Evolutionary conservation across 1,140 invertebrate species (phyloP), one percentile per base, ranked within the genome.

Genomic region (Drosophila kikkawai): DNA sequence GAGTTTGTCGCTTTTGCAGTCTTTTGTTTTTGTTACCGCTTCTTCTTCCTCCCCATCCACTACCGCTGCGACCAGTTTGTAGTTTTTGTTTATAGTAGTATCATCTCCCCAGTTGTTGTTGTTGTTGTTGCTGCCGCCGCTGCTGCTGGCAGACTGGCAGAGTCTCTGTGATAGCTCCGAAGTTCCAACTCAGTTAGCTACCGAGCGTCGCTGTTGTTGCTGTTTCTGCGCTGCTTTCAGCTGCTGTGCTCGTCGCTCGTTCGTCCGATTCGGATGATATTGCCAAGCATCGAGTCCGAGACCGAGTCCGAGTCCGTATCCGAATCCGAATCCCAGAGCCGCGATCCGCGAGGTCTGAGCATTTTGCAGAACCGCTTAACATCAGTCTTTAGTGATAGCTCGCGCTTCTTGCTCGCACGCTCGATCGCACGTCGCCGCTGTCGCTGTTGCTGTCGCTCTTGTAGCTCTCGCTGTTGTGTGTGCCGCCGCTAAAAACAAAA

Each of bases 341-440:
- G 50, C 32, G 32, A 55, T 19, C 51, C 51, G 51, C 34, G 80
- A 79, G 74, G 36, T 66, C 79, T 64, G 79, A 88, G 84, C 84
- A 83, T 80, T 92, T 92, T 92, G 91, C 91, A 92, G 91, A 92
- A 92, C 87, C 79, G 81, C 80, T 92, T 91, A 91, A 90, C 91
- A 92, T 92, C 91, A 91, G 91, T 92, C 91, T 92, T 92, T 92
- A 91, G 85, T 91, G 90, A 91, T 91, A 92, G 82, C 84, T 92
- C 91, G 91, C 90, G 91, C 90, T 92, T 92, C 91, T 92, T 92
- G 87, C 83, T 91, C 79, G 91, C 81, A 86, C 80, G 83, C 83
- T 91, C 79, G 84, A 81, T 85, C 88, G 88, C 84, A 84, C 71
- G 84, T 73, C 84, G 79, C 64, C 70, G 82, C 68, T 70, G 80